phyloP scores from a whole-genome alignment of 1,140 invertebrate species.

The Sarcophaga bullata region DNA sequence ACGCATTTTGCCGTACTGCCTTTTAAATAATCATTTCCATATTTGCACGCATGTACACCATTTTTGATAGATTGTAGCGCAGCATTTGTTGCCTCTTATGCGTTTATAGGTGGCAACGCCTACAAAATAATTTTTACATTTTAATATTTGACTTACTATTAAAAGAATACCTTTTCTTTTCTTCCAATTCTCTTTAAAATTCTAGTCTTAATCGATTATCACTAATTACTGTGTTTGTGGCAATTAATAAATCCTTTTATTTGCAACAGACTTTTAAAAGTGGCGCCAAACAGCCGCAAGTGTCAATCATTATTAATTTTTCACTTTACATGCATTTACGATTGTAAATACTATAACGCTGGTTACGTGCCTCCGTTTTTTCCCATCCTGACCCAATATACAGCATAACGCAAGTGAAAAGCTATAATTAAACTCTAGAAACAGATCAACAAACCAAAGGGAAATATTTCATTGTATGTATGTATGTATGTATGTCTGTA shows the following conservation, averaged over 20 bases:
- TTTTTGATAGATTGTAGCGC: no score
- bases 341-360: no score
- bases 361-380: not conserved
- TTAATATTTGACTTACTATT: not conserved
- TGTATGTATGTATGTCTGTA: no score
- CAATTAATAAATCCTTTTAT: not conserved
- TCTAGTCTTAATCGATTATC: not conserved
- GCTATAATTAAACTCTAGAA: not conserved
- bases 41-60: no score
- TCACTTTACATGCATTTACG: no score
- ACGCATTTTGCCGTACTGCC: no score
- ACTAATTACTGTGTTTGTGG: not conserved
- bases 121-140: no score
- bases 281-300: conserved; percentile 34
- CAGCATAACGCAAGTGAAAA: not conserved
- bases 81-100: no score
- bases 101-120: not conserved
- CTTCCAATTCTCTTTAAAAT: not conserved
- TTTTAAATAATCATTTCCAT: no score
- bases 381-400: not conserved
- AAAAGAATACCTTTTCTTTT: not conserved
- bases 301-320: conserved; percentile 28
- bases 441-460: conserved; percentile 9
- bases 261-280: not conserved
- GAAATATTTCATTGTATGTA: not conserved